These are phyloP conservation scores for Limnephilus auricula DNA, from an alignment of 2,888 invertebrate species.

Conservation along the genomic window DNA sequence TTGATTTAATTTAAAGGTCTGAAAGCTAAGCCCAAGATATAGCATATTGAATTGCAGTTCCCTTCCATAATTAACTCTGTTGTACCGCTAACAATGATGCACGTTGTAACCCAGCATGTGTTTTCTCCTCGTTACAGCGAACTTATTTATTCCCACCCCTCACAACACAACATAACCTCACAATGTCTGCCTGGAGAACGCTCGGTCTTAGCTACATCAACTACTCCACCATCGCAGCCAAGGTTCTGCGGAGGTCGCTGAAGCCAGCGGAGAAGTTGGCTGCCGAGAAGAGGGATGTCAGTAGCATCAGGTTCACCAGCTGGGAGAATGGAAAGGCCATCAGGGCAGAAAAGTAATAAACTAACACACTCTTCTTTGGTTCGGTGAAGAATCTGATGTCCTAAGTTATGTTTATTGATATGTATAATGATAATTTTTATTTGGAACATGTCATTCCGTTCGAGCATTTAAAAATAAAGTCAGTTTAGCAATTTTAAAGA, in stretches of 20 bases:
- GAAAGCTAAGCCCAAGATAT: background rate
- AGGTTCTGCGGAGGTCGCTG: conserved; percentile 86
- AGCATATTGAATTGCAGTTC: background rate
- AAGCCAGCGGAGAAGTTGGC: conserved; percentile 86
- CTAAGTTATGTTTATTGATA: background rate
- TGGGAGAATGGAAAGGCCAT: conserved; percentile 93
- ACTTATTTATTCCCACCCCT: background rate
- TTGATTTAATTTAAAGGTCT: background rate
- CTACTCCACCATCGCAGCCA: conserved; percentile 96
- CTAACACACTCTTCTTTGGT: background rate
- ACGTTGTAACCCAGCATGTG: background rate
- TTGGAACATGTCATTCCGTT: background rate
- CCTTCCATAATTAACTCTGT: background rate
- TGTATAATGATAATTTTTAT: background rate
- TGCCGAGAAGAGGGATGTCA: conserved; percentile 86
- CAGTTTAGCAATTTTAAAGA: conserved; percentile 4
- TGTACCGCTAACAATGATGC: background rate
- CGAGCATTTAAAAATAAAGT: conserved; percentile 22
- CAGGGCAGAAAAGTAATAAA: conserved; percentile 27
- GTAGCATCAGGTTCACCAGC: conserved; percentile 88
- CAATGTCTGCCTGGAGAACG: conserved; percentile 65
- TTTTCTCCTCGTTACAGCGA: background rate
- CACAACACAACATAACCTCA: conserved; percentile 8
- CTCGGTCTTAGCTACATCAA: conserved; percentile 90
- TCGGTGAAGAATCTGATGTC: background rate